Percentiles rank a stretch among this genome's conserved stretches.
These are phyloP conservation scores for Eupeodes luniger DNA, from an alignment of 2,888 invertebrate genomes.

Conservation along the genomic window DNA sequence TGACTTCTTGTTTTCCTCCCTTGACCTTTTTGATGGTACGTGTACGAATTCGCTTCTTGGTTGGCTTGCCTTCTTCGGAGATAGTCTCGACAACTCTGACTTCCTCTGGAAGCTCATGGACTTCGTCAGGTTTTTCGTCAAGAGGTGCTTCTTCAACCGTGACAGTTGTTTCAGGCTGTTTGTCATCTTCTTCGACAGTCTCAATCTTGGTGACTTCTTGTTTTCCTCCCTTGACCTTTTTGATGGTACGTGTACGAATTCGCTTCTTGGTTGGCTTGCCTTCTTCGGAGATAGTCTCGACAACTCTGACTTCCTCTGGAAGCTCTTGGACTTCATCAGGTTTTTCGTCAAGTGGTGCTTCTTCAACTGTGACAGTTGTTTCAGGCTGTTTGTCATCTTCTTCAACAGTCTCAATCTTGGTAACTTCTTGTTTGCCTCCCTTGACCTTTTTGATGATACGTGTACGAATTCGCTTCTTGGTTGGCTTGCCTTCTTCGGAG, in stretches of 20 bases:
- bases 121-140: conserved; percentile 45
- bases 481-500: conserved; percentile 23
- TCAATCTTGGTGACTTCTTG: conserved; percentile 62
- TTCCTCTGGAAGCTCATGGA: conserved; percentile 43
- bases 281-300: conserved; percentile 43
- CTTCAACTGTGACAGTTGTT: conserved; percentile 23
- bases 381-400: conserved; percentile 31
- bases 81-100: conserved; percentile 42
- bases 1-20: conserved; percentile 58
- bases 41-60: conserved; percentile 45
- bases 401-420: conserved; percentile 24
- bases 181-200: conserved; percentile 58
- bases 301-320: conserved; percentile 36
- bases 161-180: conserved; percentile 55
- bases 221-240: conserved; percentile 51
- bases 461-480: conserved; percentile 28
- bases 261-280: conserved; percentile 53
- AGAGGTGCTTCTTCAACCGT: conserved; percentile 49
- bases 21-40: conserved; percentile 49
- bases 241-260: conserved; percentile 52
- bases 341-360: conserved; percentile 20
- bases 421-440: conserved; percentile 32
- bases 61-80: conserved; percentile 49
- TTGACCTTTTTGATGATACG: conserved; percentile 30
- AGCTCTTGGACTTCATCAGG: conserved; percentile 4